Conservation (phyloP, 23 tunicate species). For the Oikopleura albicans region DNA sequence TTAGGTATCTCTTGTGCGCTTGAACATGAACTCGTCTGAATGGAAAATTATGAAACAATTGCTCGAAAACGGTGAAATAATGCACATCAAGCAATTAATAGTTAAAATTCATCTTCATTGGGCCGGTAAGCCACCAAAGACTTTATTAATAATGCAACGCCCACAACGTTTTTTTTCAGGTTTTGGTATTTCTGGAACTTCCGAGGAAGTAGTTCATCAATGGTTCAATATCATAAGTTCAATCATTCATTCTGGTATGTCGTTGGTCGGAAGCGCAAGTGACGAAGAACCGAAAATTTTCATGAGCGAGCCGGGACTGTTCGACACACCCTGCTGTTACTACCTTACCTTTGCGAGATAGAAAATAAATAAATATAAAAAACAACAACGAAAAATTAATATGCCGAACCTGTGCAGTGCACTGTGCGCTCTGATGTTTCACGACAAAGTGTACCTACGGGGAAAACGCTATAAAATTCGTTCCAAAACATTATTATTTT, state of each 20-base stretch:
- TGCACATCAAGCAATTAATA: not conserved
- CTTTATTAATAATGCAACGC: too few relatives aligned
- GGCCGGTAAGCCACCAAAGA: constrained; percentile 1
- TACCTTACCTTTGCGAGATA: not conserved
- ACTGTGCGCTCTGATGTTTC: too few relatives aligned
- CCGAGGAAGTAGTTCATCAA: not conserved
- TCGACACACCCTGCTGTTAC: not conserved
- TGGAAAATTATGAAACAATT: not conserved
- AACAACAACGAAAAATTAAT: too few relatives aligned
- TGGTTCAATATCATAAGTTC: not conserved
- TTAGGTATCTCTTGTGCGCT: not conserved
- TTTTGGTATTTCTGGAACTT: not conserved
- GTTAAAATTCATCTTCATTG: not conserved
- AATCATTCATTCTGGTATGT: not conserved
- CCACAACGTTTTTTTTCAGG: too few relatives aligned
- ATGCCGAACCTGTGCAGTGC: too few relatives aligned
- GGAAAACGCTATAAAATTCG: too few relatives aligned
- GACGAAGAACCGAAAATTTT: not conserved
- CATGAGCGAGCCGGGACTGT: not conserved
- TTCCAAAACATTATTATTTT: too few relatives aligned
- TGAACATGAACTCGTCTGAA: not conserved
- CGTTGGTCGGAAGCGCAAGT: not conserved
- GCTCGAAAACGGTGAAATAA: not conserved
- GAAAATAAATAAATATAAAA: not conserved
- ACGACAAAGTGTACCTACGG: too few relatives aligned